phyloP scores from a whole-genome alignment of 2,797 vertebrate species.

The Oryzias dopingdopingensis region DNA sequence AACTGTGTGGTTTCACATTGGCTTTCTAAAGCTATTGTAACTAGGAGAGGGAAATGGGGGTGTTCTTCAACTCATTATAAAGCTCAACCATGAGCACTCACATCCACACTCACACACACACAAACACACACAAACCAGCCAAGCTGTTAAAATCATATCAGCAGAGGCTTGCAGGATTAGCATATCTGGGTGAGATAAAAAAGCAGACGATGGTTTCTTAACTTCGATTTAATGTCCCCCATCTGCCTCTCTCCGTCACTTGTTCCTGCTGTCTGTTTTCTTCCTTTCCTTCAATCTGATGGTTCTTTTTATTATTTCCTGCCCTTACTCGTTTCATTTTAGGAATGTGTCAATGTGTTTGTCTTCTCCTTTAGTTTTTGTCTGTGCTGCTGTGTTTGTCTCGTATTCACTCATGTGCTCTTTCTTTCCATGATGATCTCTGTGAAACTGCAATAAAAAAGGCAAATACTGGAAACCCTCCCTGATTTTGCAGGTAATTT shows the following conservation, averaged over 20 bases:
- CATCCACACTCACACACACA: slow-evolving; percentile 24
- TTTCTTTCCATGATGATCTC: slow-evolving; percentile 45
- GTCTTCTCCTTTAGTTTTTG: slow-evolving; percentile 26
- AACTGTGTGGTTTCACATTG: slow-evolving; percentile 54
- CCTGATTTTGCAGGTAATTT: slow-evolving; percentile 53
- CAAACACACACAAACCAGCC: slow-evolving; percentile 37
- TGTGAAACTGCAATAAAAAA: slow-evolving; percentile 47
- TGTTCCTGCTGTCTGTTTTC: slow-evolving; percentile 59
- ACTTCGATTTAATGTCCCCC: slow-evolving; percentile 74
- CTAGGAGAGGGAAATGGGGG: slow-evolving; percentile 48
- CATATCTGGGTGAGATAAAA: slow-evolving; percentile 75
- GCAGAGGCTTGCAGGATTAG: slow-evolving; percentile 70
- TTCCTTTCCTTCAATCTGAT: slow-evolving; percentile 38
- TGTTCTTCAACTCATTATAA: slow-evolving; percentile 39
- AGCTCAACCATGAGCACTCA: slow-evolving; percentile 19
- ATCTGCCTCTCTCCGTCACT: slow-evolving; percentile 70
- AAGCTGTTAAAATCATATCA: slow-evolving; percentile 71
- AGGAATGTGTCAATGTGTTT: slow-evolving; percentile 49
- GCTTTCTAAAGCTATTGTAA: slow-evolving; percentile 47
- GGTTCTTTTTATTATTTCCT: slow-evolving; percentile 33
- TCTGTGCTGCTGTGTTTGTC: slow-evolving; percentile 4
- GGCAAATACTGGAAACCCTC: slow-evolving; percentile 47
- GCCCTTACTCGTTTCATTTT: slow-evolving; percentile 35
- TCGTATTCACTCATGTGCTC: background rate
- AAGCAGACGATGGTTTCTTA: slow-evolving; percentile 73